Percentiles rank a stretch among this genome's conserved stretches.
Evolutionary conservation across 2,888 invertebrate species (phyloP).

Genomic region (Anoplius nigerrimus): DNA sequence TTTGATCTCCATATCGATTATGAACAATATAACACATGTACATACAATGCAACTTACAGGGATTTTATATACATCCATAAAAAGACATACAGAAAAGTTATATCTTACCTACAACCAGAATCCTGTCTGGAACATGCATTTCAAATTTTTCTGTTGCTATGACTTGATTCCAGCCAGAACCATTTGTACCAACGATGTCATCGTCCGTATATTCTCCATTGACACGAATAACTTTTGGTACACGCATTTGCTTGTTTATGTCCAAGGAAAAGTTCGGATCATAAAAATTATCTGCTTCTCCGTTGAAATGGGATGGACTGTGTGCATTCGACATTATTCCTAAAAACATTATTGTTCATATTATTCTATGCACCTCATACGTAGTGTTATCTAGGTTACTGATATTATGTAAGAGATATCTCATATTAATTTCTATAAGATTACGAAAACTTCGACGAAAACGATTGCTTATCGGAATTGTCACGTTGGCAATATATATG

Average conservation of each 20-base stretch:
- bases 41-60: constrained; percentile 1
- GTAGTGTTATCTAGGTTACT: neutral
- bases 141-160: constrained; percentile 82
- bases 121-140: constrained; percentile 96
- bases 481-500: neutral
- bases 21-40: neutral
- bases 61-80: constrained; percentile 64
- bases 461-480: neutral
- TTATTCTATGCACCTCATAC: neutral
- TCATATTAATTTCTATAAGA: neutral
- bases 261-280: constrained; percentile 86
- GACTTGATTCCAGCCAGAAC: constrained; percentile 61
- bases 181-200: neutral
- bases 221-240: constrained; percentile 87
- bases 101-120: constrained; percentile 87
- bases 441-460: no score
- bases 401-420: neutral
- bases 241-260: constrained; percentile 88
- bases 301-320: constrained; percentile 80
- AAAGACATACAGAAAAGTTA: no score
- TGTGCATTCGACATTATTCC: constrained; percentile 78
- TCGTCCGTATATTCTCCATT: constrained; percentile 78
- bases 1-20: no score
- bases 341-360: constrained; percentile 23
- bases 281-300: constrained; percentile 77